Conservation (phyloP, 2,888 invertebrate species). For the Hypolimnas misippus region DNA sequence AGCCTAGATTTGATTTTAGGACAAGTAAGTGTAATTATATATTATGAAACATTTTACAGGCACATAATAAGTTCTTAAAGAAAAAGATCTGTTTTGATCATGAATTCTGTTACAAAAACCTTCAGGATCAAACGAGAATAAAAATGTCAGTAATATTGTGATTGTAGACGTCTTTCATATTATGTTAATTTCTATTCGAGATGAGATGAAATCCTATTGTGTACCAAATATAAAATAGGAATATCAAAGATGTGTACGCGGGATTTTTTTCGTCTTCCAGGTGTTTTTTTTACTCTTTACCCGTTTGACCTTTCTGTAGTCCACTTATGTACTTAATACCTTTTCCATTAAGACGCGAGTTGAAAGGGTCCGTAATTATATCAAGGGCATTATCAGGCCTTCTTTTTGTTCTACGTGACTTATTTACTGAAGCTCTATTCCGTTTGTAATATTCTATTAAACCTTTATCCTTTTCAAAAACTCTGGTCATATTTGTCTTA, state of each 20-base stretch:
- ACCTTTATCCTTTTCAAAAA: neutral
- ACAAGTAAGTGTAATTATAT: conserved; percentile 2
- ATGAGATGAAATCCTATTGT: neutral
- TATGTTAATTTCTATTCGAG: neutral
- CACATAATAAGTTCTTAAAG: neutral
- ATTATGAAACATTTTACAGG: neutral
- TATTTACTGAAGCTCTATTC: conserved; percentile 13
- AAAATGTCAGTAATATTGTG: neutral
- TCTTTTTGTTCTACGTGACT: conserved; percentile 28
- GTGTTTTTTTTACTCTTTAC: conserved; percentile 10
- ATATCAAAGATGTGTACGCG: neutral
- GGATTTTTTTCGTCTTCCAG: neutral
- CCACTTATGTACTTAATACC: conserved; percentile 21
- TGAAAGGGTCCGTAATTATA: conserved; percentile 34
- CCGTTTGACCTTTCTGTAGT: conserved; percentile 11
- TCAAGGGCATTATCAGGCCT: conserved; percentile 28
- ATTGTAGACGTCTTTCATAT: neutral
- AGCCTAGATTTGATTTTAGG: conserved; percentile 11
- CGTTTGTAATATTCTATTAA: conserved; percentile 14
- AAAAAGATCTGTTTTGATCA: neutral
- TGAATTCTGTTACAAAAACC: neutral
- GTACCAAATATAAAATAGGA: neutral
- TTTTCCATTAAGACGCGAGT: conserved; percentile 25
- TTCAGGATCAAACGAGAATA: neutral
- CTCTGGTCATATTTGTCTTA: neutral